A percentile compares a stretch with the other conserved stretches of the same genome.
phyloP scores from a whole-genome alignment of 1,140 invertebrate species.

The Drosophila ironensis region DNA sequence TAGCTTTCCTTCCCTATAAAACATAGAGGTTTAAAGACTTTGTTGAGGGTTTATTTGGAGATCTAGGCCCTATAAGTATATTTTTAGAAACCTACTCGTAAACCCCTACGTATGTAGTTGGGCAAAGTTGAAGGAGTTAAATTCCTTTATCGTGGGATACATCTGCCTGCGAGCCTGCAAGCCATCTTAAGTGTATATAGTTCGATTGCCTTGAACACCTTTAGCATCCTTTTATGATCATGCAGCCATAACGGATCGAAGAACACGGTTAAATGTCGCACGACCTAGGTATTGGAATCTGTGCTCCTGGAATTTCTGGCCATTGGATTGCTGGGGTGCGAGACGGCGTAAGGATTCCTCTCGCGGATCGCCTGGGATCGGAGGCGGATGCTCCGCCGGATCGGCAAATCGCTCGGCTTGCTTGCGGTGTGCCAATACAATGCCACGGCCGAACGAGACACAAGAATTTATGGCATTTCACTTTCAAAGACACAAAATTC shows the following conservation, averaged over 20 bases:
- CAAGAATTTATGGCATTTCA: slow-evolving; percentile 80
- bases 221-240: slow-evolving; percentile 70
- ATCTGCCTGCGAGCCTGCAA: background rate
- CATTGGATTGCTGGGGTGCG: slow-evolving; percentile 7
- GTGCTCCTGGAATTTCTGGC: slow-evolving; percentile 65
- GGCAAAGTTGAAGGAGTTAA: no score
- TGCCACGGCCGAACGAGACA: slow-evolving; percentile 69
- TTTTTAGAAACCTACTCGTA: no score
- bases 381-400: slow-evolving; percentile 22
- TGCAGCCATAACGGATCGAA: slow-evolving; percentile 55
- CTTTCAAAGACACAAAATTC: slow-evolving; percentile 77
- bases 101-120: no score
- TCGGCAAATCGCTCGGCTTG: slow-evolving; percentile 66
- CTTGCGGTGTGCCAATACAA: slow-evolving; percentile 64
- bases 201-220: slow-evolving; percentile 38
- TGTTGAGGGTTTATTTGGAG: no score
- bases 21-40: no score
- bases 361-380: slow-evolving; percentile 1
- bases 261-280: slow-evolving; percentile 58
- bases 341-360: slow-evolving; percentile 33
- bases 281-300: slow-evolving; percentile 56
- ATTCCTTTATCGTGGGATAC: background rate
- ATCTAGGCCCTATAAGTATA: no score
- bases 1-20: background rate
- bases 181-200: background rate